phyloP scores from a whole-genome alignment of 2,888 invertebrate species.

The Theretra japonica region DNA sequence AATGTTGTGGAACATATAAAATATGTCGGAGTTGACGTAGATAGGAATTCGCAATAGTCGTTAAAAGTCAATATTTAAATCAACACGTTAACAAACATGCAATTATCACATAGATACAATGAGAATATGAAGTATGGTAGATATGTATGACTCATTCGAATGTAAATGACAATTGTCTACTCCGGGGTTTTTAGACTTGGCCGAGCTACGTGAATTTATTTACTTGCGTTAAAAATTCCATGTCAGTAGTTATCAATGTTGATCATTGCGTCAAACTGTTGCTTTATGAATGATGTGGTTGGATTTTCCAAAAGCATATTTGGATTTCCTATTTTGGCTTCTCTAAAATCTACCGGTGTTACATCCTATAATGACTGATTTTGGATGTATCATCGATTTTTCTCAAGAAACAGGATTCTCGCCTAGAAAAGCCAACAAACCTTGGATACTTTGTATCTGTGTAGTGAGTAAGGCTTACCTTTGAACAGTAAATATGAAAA shows the following conservation, averaged over 20 bases:
- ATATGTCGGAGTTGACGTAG: too few relatives aligned
- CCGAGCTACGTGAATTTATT: conserved; percentile 17
- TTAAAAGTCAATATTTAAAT: too few relatives aligned
- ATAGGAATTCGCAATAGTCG: too few relatives aligned
- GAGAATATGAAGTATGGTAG: neutral
- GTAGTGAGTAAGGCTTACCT: neutral
- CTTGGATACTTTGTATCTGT: neutral
- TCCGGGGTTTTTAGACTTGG: neutral
- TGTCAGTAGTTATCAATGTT: conserved; percentile 11
- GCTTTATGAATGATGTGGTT: conserved; percentile 18
- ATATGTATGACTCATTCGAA: neutral
- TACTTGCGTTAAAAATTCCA: conserved; percentile 9
- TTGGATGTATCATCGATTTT: neutral
- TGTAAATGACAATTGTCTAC: conserved; percentile 8
- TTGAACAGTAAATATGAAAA: neutral
- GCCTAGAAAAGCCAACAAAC: neutral
- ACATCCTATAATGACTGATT: neutral
- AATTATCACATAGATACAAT: too few relatives aligned
- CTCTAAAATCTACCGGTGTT: neutral
- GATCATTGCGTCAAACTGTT: conserved; percentile 14
- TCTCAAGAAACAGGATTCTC: neutral
- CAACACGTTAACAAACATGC: too few relatives aligned
- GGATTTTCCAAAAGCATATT: conserved; percentile 17
- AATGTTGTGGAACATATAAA: too few relatives aligned
- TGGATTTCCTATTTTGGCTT: neutral